A percentile compares a stretch with the other conserved stretches of the same genome.
Evolutionary conservation across 2,113 vertebrate genomes (phyloP).

Genomic region (Bambusicola thoracicus): DNA sequence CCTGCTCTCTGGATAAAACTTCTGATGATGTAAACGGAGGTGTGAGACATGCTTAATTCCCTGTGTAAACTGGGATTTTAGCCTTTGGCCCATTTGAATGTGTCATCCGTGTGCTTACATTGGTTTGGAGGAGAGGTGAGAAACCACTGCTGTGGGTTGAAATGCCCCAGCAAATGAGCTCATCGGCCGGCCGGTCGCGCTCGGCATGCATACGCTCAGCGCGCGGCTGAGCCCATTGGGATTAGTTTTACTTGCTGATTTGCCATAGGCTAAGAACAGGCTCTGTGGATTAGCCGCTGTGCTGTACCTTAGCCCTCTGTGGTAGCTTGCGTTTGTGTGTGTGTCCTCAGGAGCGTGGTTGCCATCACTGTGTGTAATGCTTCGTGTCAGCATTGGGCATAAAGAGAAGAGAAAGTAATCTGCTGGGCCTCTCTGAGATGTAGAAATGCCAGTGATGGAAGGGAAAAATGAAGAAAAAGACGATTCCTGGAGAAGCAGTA

Average conservation of each 20-base stretch:
- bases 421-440: not conserved
- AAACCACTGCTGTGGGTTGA: not conserved
- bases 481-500: not conserved
- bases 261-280: not conserved
- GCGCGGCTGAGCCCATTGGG: accelerated
- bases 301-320: not conserved
- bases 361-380: not conserved
- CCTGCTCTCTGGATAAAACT: not conserved
- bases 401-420: not conserved
- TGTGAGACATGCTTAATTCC: not conserved
- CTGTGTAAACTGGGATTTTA: not conserved
- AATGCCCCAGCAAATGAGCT: not conserved
- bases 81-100: not conserved
- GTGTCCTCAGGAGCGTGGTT: not conserved
- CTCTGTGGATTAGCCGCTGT: not conserved
- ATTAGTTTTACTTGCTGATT: not conserved
- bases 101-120: not conserved
- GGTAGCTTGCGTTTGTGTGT: not conserved
- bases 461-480: too few relatives aligned
- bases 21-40: not conserved
- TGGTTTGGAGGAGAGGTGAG: not conserved
- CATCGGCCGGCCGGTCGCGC: not conserved
- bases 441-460: not conserved
- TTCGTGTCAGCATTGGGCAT: not conserved
- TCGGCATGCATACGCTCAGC: accelerated